phyloP scores from a whole-genome alignment of 2,888 invertebrate species.

The Dryocosmus kuriphilus region DNA sequence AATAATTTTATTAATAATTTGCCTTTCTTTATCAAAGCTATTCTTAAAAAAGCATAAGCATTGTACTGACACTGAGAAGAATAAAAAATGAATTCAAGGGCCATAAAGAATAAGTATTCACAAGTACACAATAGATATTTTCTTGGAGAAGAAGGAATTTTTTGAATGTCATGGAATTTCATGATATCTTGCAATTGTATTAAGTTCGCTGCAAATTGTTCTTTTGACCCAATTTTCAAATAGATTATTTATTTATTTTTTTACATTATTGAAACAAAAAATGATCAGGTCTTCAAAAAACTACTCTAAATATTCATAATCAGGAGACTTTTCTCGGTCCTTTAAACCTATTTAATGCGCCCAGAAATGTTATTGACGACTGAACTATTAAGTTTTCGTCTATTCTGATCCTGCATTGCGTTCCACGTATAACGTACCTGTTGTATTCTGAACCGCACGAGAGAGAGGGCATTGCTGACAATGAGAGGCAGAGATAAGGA shows the following conservation, averaged over 20 bases:
- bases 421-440: slow-evolving; percentile 37
- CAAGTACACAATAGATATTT: too few relatives aligned
- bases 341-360: background rate
- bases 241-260: too few relatives aligned
- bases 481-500: slow-evolving; percentile 18
- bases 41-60: background rate
- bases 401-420: slow-evolving; percentile 34
- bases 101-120: too few relatives aligned
- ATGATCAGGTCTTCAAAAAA: background rate
- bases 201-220: background rate
- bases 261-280: too few relatives aligned
- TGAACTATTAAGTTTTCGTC: background rate
- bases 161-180: too few relatives aligned
- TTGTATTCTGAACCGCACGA: slow-evolving; percentile 34
- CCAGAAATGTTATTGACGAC: background rate
- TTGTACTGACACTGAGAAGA: too few relatives aligned
- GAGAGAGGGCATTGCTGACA: slow-evolving; percentile 19
- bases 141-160: too few relatives aligned
- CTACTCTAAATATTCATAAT: background rate
- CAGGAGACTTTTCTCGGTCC: background rate
- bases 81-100: too few relatives aligned
- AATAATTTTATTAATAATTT: too few relatives aligned
- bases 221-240: too few relatives aligned
- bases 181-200: background rate
- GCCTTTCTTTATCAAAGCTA: background rate